These are phyloP conservation scores for Melanostoma mellinum DNA, from an alignment of 2,888 invertebrate species.

Conservation along the genomic window DNA sequence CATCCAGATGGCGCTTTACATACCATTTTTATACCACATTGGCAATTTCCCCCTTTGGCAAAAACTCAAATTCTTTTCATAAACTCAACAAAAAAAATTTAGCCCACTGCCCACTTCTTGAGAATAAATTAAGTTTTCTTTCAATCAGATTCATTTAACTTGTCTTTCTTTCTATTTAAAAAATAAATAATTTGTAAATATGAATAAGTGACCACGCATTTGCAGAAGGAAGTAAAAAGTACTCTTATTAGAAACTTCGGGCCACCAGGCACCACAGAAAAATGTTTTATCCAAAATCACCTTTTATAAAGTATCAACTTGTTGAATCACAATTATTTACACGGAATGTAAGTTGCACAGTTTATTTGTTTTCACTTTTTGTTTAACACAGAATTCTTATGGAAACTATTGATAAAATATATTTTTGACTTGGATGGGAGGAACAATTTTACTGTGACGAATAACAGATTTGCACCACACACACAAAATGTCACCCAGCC, in stretches of 20 bases:
- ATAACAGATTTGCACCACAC: slow-evolving; percentile 59
- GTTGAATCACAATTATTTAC: slow-evolving; percentile 80
- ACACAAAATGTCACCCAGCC: slow-evolving; percentile 63
- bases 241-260: slow-evolving; percentile 22
- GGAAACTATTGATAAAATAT: slow-evolving; percentile 45
- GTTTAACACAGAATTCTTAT: slow-evolving; percentile 45
- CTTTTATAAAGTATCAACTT: slow-evolving; percentile 78
- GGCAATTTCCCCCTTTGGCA: slow-evolving; percentile 5
- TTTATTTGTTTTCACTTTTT: slow-evolving; percentile 38
- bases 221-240: slow-evolving; percentile 44
- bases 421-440: slow-evolving; percentile 45
- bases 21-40: neutral
- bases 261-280: slow-evolving; percentile 33
- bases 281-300: slow-evolving; percentile 80
- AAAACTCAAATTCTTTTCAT: neutral
- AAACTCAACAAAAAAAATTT: neutral
- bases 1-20: slow-evolving; percentile 51
- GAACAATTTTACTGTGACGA: slow-evolving; percentile 58
- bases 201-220: slow-evolving; percentile 27
- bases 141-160: too few species aligned
- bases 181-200: too few species aligned
- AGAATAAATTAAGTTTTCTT: too few species aligned
- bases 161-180: too few species aligned
- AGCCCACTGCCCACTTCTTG: too few species aligned
- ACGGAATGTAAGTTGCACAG: slow-evolving; percentile 79